Percentiles rank a stretch among this genome's conserved stretches.
Evolutionary conservation across 1,140 invertebrate genomes (phyloP).

Genomic region (Zaprionus nigranus): DNA sequence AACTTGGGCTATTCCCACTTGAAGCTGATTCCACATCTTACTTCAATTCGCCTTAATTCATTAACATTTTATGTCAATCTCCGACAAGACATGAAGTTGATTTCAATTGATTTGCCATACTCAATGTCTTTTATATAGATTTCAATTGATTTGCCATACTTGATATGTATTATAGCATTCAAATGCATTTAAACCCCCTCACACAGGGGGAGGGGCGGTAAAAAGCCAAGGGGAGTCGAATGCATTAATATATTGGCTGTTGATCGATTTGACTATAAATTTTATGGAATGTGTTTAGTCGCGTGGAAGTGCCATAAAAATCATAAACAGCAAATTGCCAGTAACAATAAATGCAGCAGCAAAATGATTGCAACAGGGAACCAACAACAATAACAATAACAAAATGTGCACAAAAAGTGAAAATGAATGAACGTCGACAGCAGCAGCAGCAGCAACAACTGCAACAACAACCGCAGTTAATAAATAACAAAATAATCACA

Average conservation of each 20-base stretch:
- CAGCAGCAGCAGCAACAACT: neutral
- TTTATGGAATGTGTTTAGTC: constrained; percentile 71
- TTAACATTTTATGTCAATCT: constrained; percentile 3
- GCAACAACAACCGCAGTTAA: constrained; percentile 28
- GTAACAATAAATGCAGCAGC: constrained; percentile 41
- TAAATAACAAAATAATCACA: constrained; percentile 57
- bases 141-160: constrained; percentile 17
- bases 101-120: constrained; percentile 21
- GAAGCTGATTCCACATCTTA: neutral
- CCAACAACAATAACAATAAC: constrained; percentile 16
- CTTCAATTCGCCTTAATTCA: neutral
- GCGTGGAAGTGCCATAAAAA: constrained; percentile 74
- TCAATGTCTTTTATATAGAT: neutral
- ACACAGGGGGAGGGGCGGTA: neutral
- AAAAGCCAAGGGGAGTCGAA: constrained; percentile 30
- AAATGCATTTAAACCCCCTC: constrained; percentile 18
- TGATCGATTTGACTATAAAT: constrained; percentile 64
- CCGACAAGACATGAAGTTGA: neutral
- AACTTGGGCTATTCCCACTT: neutral
- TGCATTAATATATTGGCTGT: constrained; percentile 30
- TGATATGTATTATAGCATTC: constrained; percentile 8
- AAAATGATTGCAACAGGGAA: constrained; percentile 2
- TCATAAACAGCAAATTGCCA: constrained; percentile 60
- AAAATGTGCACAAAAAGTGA: neutral
- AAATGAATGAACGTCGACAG: constrained; percentile 19